phyloP scores from a whole-genome alignment of 2,113 vertebrate genomes.

The Micronycteris hirsuta region DNA sequence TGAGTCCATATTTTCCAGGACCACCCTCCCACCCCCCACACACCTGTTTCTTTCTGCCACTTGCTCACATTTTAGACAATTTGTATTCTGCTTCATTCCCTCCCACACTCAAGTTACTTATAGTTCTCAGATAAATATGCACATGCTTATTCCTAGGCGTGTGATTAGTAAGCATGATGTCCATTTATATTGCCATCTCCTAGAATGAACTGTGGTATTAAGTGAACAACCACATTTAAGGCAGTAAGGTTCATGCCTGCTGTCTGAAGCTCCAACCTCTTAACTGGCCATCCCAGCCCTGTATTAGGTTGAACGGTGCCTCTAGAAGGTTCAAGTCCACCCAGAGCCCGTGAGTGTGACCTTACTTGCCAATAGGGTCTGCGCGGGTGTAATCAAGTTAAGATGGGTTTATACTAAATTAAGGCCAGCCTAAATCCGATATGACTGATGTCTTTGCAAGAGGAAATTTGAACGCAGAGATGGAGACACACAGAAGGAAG shows the following conservation, averaged over 20 bases:
- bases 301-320: background rate
- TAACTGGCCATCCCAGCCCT: background rate
- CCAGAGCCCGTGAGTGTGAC: background rate
- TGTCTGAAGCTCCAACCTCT: background rate
- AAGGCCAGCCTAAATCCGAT: background rate
- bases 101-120: background rate
- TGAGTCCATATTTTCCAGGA: background rate
- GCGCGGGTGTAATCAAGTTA: background rate
- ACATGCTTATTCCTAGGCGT: background rate
- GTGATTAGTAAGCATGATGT: background rate
- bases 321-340: background rate
- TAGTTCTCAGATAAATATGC: background rate
- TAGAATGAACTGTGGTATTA: background rate
- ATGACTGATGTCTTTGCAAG: background rate
- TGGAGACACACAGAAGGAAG: background rate
- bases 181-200: background rate
- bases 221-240: background rate
- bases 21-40: accelerated
- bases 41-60: background rate
- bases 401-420: background rate
- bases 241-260: background rate
- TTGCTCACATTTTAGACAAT: background rate
- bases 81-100: background rate
- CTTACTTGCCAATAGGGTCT: background rate
- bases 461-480: background rate